Conservation (phyloP, 2,888 invertebrate genomes). For the Vanessa cardui region DNA sequence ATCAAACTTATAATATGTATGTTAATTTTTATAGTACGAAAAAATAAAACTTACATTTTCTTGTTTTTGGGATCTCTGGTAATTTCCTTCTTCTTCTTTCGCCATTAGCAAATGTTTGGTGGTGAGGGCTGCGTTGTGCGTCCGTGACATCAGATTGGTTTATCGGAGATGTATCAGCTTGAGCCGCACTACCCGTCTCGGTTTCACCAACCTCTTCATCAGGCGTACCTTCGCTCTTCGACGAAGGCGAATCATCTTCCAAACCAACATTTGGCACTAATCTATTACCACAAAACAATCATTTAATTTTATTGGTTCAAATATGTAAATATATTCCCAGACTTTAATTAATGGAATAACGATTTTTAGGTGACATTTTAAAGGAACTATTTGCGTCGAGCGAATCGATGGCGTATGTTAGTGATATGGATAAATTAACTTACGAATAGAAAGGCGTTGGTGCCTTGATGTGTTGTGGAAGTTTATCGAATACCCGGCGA, state of each 20-base stretch:
- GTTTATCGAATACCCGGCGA: constrained; percentile 91
- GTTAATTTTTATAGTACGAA: background rate
- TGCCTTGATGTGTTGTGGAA: constrained; percentile 90
- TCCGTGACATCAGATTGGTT: constrained; percentile 60
- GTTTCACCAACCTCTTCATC: constrained; percentile 85
- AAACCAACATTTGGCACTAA: constrained; percentile 92
- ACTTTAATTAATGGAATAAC: constrained; percentile 6
- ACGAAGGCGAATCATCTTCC: constrained; percentile 92
- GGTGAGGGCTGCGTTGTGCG: constrained; percentile 63
- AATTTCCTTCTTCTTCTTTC: constrained; percentile 91
- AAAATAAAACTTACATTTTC: constrained; percentile 87
- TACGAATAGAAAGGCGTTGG: constrained; percentile 95
- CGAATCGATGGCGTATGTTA: background rate
- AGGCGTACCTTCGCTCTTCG: constrained; percentile 88
- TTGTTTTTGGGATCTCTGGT: constrained; percentile 94
- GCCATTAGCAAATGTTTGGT: constrained; percentile 68
- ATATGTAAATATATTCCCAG: background rate
- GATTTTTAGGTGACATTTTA: constrained; percentile 46
- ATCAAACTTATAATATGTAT: background rate
- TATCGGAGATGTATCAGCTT: constrained; percentile 54
- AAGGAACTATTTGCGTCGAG: background rate
- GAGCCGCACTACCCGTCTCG: constrained; percentile 57
- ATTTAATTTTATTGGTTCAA: background rate
- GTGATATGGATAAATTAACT: constrained; percentile 72
- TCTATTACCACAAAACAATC: constrained; percentile 65